Evolutionary conservation across 2,888 invertebrate genomes (phyloP).

Genomic region (Nephrotoma guestfalica): DNA sequence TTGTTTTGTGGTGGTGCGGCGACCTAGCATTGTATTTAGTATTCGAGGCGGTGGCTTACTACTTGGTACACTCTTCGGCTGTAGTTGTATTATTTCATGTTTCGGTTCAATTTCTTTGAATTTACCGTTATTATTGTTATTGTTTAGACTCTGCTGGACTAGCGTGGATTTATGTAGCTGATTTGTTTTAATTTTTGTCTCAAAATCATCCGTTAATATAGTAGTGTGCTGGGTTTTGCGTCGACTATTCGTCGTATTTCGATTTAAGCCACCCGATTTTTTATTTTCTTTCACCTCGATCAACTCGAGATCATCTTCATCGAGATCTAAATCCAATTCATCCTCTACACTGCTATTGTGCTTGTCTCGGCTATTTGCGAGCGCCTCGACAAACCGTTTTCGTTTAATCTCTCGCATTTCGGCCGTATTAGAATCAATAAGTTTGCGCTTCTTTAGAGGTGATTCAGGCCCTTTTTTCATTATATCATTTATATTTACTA

Average conservation of each 20-base stretch:
- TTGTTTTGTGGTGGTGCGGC: constrained; percentile 13
- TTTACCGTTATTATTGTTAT: constrained; percentile 3
- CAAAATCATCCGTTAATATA: constrained; percentile 17
- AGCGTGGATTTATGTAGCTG: not conserved
- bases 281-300: constrained; percentile 1
- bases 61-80: not conserved
- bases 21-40: constrained; percentile 25
- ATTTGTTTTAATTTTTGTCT: constrained; percentile 6
- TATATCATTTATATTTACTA: constrained; percentile 31
- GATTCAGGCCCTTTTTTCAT: constrained; percentile 15
- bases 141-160: not conserved
- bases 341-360: not conserved
- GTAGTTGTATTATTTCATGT: not conserved
- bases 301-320: constrained; percentile 9
- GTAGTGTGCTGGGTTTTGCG: constrained; percentile 17
- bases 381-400: not conserved
- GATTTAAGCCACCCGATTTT: not conserved
- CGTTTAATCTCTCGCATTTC: not conserved
- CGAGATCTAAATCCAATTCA: not conserved
- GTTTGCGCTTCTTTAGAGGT: constrained; percentile 8
- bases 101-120: not conserved
- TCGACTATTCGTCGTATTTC: constrained; percentile 8
- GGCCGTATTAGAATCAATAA: not conserved
- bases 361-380: not conserved
- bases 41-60: constrained; percentile 20